phyloP scores from a whole-genome alignment of 2,113 vertebrate species.

The Morone chrysops region DNA sequence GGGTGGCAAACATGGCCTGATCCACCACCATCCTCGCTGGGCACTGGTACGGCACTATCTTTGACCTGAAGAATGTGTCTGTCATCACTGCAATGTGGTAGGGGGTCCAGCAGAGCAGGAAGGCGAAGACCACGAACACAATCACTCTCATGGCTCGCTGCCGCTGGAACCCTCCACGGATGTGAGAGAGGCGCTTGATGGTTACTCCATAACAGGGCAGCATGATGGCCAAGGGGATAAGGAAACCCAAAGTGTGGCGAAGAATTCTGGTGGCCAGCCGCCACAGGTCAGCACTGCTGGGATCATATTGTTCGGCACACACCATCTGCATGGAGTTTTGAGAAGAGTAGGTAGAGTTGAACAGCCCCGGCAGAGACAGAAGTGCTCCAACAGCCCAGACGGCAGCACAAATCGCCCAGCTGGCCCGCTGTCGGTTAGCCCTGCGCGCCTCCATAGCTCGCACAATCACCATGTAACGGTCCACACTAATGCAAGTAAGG shows the following conservation, averaged over 20 bases:
- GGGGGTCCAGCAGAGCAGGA: conserved; percentile 83
- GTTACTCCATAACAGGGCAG: conserved; percentile 79
- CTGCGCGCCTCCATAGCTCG: conserved; percentile 68
- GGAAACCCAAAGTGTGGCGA: conserved; percentile 77
- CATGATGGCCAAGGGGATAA: conserved; percentile 81
- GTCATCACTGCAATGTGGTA: conserved; percentile 77
- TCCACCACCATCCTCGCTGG: conserved; percentile 58
- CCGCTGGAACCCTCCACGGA: conserved; percentile 75
- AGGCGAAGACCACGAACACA: conserved; percentile 73
- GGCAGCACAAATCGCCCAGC: conserved; percentile 66
- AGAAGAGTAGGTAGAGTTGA: conserved; percentile 33
- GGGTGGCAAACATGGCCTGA: conserved; percentile 71
- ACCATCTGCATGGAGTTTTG: rapidly evolving
- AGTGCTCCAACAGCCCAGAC: conserved; percentile 78
- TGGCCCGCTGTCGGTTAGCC: conserved; percentile 49
- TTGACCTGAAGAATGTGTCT: conserved; percentile 76
- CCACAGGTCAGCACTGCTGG: conserved; percentile 65
- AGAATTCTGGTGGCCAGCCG: conserved; percentile 75
- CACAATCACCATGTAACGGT: conserved; percentile 86
- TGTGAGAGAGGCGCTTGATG: conserved; percentile 69
- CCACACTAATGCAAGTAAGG: conserved; percentile 85
- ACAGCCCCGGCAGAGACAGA: conserved; percentile 79
- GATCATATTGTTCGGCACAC: conserved; percentile 71
- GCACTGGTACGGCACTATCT: conserved; percentile 69
- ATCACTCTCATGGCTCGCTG: conserved; percentile 82